Evolutionary conservation across 2,797 vertebrate species (phyloP).

Genomic region (Notoglanidium macrostoma): DNA sequence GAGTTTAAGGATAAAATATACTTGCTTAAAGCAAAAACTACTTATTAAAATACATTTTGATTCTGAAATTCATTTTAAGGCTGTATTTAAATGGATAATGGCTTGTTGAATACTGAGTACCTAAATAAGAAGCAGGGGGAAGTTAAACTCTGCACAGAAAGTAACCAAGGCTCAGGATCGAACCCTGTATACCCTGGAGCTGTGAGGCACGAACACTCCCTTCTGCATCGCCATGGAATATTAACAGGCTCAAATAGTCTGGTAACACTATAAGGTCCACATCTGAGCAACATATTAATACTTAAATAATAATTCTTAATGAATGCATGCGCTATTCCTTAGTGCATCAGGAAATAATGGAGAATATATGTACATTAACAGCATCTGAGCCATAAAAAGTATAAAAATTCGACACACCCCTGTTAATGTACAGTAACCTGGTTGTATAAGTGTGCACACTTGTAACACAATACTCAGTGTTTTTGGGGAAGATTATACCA

Average conservation of each 20-base stretch:
- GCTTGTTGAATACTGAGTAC: background rate
- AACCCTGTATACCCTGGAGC: background rate
- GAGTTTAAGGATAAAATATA: background rate
- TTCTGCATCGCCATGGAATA: background rate
- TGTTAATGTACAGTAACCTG: no score
- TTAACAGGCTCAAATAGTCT: background rate
- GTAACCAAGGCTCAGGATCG: background rate
- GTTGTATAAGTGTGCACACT: no score
- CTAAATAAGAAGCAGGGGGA: background rate
- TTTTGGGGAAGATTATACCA: background rate
- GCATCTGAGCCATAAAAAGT: no score
- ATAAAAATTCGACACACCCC: background rate
- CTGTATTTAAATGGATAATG: background rate
- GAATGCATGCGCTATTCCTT: background rate
- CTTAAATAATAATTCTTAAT: background rate
- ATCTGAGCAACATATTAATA: background rate
- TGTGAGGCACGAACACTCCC: background rate
- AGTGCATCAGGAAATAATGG: background rate
- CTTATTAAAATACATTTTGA: background rate
- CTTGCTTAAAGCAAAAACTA: background rate
- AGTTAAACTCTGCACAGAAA: background rate
- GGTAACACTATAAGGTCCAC: background rate
- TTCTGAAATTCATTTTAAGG: background rate
- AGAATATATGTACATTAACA: no score
- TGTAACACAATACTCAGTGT: background rate